These are phyloP conservation scores for Apantesis nais DNA, from an alignment of 2,888 invertebrate genomes.

Conservation along the genomic window DNA sequence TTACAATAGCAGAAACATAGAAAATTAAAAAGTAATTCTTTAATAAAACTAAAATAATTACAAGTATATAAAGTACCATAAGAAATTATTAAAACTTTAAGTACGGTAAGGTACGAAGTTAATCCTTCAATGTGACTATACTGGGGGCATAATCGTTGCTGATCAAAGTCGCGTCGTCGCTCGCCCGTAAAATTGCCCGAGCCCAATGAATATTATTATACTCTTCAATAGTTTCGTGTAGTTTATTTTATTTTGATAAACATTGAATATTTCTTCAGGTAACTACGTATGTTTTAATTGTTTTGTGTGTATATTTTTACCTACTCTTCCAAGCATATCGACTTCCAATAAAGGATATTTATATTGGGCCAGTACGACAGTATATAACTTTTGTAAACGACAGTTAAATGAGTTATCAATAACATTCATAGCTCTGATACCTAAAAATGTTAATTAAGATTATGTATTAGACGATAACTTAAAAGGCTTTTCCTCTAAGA, in stretches of 20 bases:
- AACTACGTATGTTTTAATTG: constrained; percentile 14
- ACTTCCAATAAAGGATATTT: not conserved
- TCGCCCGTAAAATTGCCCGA: constrained; percentile 83
- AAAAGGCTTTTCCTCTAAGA: no score
- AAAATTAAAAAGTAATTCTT: not conserved
- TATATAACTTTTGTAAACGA: not conserved
- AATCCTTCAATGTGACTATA: constrained; percentile 73
- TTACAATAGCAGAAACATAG: not conserved
- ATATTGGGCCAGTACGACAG: not conserved
- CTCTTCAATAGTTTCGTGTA: constrained; percentile 81
- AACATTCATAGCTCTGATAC: not conserved
- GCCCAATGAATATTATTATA: constrained; percentile 86
- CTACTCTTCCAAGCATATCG: not conserved
- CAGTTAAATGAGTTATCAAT: not conserved
- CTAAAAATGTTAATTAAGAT: not conserved
- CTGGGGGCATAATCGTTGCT: constrained; percentile 66
- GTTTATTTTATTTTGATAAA: constrained; percentile 73
- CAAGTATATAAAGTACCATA: not conserved
- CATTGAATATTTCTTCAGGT: constrained; percentile 49
- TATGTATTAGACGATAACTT: no score
- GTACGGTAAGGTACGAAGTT: constrained; percentile 60
- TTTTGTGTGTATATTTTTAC: not conserved
- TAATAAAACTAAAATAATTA: not conserved
- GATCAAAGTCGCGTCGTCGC: constrained; percentile 83
- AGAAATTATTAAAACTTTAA: constrained; percentile 30